A percentile compares a stretch with the other conserved stretches of the same genome.
These are phyloP conservation scores for Napeogenes inachia DNA, from an alignment of 2,888 invertebrate species.

Conservation along the genomic window DNA sequence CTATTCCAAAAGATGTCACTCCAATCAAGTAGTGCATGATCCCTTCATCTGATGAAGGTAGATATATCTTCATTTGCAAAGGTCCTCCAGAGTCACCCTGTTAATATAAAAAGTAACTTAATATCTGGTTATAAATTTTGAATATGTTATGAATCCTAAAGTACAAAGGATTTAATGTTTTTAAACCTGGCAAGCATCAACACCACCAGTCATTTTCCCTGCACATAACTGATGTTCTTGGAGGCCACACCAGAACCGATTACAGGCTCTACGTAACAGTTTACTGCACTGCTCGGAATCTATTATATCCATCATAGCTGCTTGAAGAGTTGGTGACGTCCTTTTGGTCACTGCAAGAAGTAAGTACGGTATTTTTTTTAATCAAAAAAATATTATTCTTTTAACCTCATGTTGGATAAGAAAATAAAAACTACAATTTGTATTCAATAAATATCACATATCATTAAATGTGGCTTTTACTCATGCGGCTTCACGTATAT, in stretches of 20 bases:
- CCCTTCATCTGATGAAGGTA: constrained; percentile 11
- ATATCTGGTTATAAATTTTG: too few species aligned
- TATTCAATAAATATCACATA: too few species aligned
- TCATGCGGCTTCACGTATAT: too few species aligned
- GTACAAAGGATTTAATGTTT: too few species aligned
- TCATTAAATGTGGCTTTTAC: too few species aligned
- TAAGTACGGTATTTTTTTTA: background rate
- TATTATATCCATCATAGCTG: constrained; percentile 47
- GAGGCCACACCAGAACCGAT: constrained; percentile 50
- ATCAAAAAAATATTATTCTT: too few species aligned
- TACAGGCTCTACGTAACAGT: constrained; percentile 38
- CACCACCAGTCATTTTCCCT: constrained; percentile 54
- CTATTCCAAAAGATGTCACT: constrained; percentile 39
- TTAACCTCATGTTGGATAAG: too few species aligned
- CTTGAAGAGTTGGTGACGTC: constrained; percentile 40
- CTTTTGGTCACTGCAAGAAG: background rate
- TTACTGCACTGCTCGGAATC: constrained; percentile 39
- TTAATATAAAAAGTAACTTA: constrained; percentile 1
- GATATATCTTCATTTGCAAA: constrained; percentile 58
- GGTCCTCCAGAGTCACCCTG: constrained; percentile 87
- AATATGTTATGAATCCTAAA: too few species aligned
- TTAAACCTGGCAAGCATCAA: constrained; percentile 54
- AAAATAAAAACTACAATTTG: too few species aligned
- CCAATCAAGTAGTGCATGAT: constrained; percentile 39
- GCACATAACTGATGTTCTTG: constrained; percentile 54